These are phyloP conservation scores for Melanotaenia duboulayi DNA, from an alignment of 2,113 vertebrate genomes.

Conservation along the genomic window DNA sequence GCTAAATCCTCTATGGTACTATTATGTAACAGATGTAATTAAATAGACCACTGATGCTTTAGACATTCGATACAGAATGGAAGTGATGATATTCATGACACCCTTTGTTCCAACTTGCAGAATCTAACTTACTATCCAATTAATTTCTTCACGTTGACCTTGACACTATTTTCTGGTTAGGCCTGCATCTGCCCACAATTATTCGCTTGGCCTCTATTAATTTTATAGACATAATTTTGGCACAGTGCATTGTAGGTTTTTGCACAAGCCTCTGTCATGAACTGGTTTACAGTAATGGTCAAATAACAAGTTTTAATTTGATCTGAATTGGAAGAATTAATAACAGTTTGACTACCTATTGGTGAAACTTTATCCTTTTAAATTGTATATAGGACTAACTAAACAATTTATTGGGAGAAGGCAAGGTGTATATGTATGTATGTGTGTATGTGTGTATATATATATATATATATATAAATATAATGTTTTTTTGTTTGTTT, in stretches of 20 bases:
- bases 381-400: no score
- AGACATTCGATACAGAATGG: neutral
- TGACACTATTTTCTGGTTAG: conserved; percentile 14
- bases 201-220: conserved; percentile 16
- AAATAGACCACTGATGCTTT: no score
- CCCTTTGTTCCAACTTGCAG: neutral
- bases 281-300: neutral
- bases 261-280: neutral
- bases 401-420: no score
- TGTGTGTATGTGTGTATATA: no score
- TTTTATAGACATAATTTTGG: conserved; percentile 5
- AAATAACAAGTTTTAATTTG: no score
- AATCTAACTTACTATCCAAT: conserved; percentile 12
- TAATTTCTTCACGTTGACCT: conserved; percentile 32
- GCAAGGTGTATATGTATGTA: no score
- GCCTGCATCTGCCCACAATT: conserved; percentile 3
- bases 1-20: neutral
- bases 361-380: no score
- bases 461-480: no score
- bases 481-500: no score
- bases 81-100: conserved; percentile 1
- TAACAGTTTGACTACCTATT: neutral
- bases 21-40: no score
- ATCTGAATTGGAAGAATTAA: neutral
- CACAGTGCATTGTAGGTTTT: neutral